Percentiles rank a stretch among this genome's conserved stretches.
Conservation (phyloP, 2,113 vertebrate genomes). For the Lontra canadensis region DNA sequence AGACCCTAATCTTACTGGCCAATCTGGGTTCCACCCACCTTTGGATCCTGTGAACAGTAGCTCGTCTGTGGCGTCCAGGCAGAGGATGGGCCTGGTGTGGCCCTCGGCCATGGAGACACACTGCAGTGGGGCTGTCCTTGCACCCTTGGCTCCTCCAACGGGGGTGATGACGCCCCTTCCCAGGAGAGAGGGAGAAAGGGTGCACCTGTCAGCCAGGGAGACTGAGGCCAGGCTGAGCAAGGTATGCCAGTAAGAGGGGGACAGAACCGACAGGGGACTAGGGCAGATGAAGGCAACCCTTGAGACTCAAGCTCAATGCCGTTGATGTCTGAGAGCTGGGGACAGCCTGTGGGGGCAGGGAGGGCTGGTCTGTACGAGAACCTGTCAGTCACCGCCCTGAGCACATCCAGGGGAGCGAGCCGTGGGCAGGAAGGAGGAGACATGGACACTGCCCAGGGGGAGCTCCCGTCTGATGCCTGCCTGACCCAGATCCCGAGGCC, state of each 20-base stretch:
- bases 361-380: background rate
- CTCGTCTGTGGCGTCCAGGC: slow-evolving; percentile 96
- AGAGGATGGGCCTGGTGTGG: slow-evolving; percentile 96
- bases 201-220: background rate
- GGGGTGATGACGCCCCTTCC: slow-evolving; percentile 96
- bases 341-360: rapidly evolving
- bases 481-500: background rate
- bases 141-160: slow-evolving; percentile 92
- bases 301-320: background rate
- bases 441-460: rapidly evolving
- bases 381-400: background rate
- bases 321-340: background rate
- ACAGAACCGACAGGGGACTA: background rate
- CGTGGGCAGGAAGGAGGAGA: too few relatives aligned
- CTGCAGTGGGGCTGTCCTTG: slow-evolving; percentile 94
- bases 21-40: slow-evolving; percentile 82
- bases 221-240: rapidly evolving
- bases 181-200: slow-evolving; percentile 75
- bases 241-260: background rate
- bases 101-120: slow-evolving; percentile 96
- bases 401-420: background rate
- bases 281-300: background rate
- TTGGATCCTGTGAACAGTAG: slow-evolving; percentile 97
- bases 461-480: rapidly evolving
- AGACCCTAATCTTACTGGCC: background rate